Base-by-base conservation (phyloP, 35 echinoderm and acorn worm genomes). In the Amphiura filiformis region DNA sequence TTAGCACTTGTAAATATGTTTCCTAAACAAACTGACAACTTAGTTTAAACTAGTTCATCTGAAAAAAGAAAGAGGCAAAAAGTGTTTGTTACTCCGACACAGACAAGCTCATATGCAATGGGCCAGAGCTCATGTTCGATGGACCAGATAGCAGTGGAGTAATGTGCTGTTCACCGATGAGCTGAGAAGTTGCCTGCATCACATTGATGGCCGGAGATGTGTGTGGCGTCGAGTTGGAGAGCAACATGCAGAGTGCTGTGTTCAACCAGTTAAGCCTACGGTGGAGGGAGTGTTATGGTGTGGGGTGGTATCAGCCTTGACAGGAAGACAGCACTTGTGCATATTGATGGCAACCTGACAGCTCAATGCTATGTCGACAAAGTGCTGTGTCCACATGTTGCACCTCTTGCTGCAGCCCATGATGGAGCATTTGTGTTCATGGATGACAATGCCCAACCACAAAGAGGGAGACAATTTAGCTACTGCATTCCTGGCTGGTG, bases 371-470 rank as follows among this genome's bases (percentile, higher is more conserved):
- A 70, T 70, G 26, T 70, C 28, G 61, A 70, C 61, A n/a, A 70
- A 70, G 26, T 70, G 61, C 26, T 70, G 61, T 1, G 28, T 70
- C 61, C 61, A 70, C 26, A 70, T 70, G 61, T 70, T 70, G 61
- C 61, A 70, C 28, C 61, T 13, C 61, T 70, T 70, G 61, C 61
- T 70, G 15, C 61, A 18, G 61, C 2, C 28, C 9, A 70, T 70
- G 61, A 23, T 70, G 61, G 17, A 70, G 61, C 61, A 70, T 70
- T 70, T 70, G 61, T 70, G 17, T 30, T n/a, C 15, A 70, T 70
- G 61, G 61, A 70, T 70, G 61, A 70, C 28, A 70, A 70, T 70
- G 61, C 61, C 28, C 61, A n/a, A 70, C 61, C 61, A 70, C 26
- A 70, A 5, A 70, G 61, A 70, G 61, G 15, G 61, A 70, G 15